Percentiles rank a stretch among this genome's conserved stretches.
Conservation (phyloP, 2,113 vertebrate genomes). For the Podarcis cretensis region DNA sequence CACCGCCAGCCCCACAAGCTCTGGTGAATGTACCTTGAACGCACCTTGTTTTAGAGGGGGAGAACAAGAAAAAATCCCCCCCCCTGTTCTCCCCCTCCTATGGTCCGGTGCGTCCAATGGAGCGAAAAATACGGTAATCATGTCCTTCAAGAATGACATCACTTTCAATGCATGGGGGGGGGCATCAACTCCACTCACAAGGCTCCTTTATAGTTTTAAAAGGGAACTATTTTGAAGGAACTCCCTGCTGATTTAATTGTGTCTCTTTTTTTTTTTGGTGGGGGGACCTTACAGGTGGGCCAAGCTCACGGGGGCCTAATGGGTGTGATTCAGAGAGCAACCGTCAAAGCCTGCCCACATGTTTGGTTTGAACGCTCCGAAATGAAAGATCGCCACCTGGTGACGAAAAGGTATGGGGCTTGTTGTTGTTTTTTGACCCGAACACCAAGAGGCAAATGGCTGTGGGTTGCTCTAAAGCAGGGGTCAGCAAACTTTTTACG, state of each 20-base stretch:
- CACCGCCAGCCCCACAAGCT: too few species aligned
- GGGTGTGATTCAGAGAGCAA: constrained; percentile 93
- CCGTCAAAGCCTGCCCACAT: constrained; percentile 91
- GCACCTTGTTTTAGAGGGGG: too few species aligned
- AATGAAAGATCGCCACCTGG: constrained; percentile 91
- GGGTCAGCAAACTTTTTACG: too few species aligned
- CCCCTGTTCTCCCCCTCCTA: too few species aligned
- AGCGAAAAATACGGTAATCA: too few species aligned
- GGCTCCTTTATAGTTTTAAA: background rate
- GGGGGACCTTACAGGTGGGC: constrained; percentile 82
- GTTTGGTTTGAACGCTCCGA: constrained; percentile 97
- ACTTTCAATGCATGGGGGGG: background rate
- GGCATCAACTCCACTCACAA: background rate
- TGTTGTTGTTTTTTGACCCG: background rate
- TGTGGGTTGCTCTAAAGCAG: background rate
- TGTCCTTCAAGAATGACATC: background rate
- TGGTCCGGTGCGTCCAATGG: too few species aligned
- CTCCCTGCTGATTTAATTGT: background rate
- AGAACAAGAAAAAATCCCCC: too few species aligned
- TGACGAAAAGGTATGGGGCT: constrained; percentile 85
- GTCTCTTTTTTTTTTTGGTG: background rate
- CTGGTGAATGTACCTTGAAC: too few species aligned
- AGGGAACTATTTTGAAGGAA: background rate
- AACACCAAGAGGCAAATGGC: too few species aligned
- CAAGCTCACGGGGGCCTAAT: constrained; percentile 92